Evolutionary conservation across 2,113 vertebrate species (phyloP), one percentile per base, ranked within the genome.

Genomic region (Fulmarus glacialis): DNA sequence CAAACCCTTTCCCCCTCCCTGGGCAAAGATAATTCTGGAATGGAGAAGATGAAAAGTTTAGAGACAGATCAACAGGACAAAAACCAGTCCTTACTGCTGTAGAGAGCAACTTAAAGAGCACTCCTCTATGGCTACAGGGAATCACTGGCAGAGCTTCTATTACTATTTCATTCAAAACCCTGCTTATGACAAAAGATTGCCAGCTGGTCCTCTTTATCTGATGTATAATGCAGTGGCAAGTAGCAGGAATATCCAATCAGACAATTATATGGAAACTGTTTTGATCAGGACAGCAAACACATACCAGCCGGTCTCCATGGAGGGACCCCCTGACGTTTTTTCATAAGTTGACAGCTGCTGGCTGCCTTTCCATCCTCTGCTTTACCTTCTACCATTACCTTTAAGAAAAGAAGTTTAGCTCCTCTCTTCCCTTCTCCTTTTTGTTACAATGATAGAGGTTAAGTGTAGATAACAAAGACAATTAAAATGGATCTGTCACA

Each of bases 401-500:
- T 93, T 80, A 73, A 96, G 62, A 75, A 59, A 79, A 90, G 59
- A 89, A 96, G 79, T 32, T 68, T 95, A 96, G 53, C 38, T 82
- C 26, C n/a, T 95, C 59, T 90, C 67, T 93, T 71, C 73, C 36
- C 45, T 82, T 55, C 77, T 83, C 77, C 72, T 66, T 94, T 91
- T 91, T 87, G 15, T 93, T 94, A 95, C 58, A 95, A 45, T 77
- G 78, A 92, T 72, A 91, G 90, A 97, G 78, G 87, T 97, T 97
- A 97, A 98, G 91, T 67, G 87, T 79, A 93, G 77, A 93, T 95
- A 95, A 97, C 60, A 93, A 92, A 95, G 89, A 89, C 93, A 98
- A 98, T 98, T 98, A 97, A 97, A 98, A 97, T 43, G 58, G 89
- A 94, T 92, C 89, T 93, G 78, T 97, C 94, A 95, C 9, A 19